Base-by-base conservation (phyloP, 2,888 invertebrate species). In the Onchidella celtica region DNA sequence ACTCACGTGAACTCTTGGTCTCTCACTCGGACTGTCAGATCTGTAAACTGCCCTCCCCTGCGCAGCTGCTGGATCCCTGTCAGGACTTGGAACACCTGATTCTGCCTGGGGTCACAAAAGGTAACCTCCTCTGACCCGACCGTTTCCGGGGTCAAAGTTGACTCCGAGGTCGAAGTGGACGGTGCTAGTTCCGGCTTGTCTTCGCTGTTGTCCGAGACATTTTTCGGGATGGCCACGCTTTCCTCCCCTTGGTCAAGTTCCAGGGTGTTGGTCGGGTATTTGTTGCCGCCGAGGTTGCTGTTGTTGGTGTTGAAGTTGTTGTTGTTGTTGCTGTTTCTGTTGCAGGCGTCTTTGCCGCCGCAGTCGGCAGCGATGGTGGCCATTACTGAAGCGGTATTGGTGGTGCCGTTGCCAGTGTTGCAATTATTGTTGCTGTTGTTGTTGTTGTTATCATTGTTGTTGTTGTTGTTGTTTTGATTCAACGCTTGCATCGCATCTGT, bases 51-150 rank as follows among this genome's bases (percentile, higher is more conserved):
- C n/a, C 72, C 72, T n/a, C 38, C 29, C 6, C 61, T 63, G 11
- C 79, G 40, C 21, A 79, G 47, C 55, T 79, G 72, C 66, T 79
- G 79, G 32, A 79, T 34, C 4, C 79, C 73, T 27, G 73, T 79
- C 65, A 79, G 47, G 1, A 73, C 32, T 55, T 79, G 73, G 24
- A 79, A 79, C n/a, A 79, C 79, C 47, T 79, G 79, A 27, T 66
- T 79, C 36, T 79, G 79, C 24, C 79, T 36, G 2, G 79, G 79
- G 57, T 79, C 79, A 32, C 57, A 32, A 27, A 79, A 79, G 34
- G 79, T 66, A 27, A 79, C 59, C 29, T 79, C 79, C 1, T 57
- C 68, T 14, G 14, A 0, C 9, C 34, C 55, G 38, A 32, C 24
- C 4, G 32, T 57, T 1, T 70, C 79, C 2, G 79, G 70, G 61